phyloP scores from a whole-genome alignment of 2,888 invertebrate species.

The Zhuqinia jingwanae region DNA sequence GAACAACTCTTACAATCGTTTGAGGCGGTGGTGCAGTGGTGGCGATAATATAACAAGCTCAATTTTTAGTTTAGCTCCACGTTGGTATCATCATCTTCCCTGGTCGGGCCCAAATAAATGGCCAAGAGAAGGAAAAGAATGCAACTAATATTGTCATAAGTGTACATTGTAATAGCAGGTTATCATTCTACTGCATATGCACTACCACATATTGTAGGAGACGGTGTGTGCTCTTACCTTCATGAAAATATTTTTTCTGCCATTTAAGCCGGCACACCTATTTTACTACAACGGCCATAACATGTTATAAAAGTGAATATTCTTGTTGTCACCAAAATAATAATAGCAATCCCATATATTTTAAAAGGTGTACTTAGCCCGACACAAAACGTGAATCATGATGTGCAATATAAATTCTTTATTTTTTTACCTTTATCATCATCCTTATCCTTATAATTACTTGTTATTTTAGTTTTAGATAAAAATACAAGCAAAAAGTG shows the following conservation, averaged over 20 bases:
- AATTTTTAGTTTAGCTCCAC: no score
- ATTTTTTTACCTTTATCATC: neutral
- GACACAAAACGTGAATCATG: neutral
- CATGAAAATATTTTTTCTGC: slow-evolving; percentile 7
- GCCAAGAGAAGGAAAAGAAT: slow-evolving; percentile 33
- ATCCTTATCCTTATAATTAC: neutral
- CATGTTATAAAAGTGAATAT: slow-evolving; percentile 47
- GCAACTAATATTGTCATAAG: slow-evolving; percentile 14
- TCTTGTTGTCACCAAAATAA: slow-evolving; percentile 55
- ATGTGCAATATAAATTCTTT: neutral
- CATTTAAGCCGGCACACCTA: slow-evolving; percentile 40
- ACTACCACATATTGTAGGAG: neutral
- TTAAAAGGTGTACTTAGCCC: neutral
- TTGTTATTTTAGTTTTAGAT: neutral
- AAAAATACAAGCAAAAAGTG: neutral
- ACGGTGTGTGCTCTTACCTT: slow-evolving; percentile 9
- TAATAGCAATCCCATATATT: slow-evolving; percentile 42
- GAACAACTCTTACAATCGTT: slow-evolving; percentile 55
- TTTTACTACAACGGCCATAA: neutral
- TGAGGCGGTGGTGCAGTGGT: slow-evolving; percentile 35
- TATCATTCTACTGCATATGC: no score
- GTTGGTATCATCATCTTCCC: neutral
- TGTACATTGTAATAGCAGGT: slow-evolving; percentile 4
- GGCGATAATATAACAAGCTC: slow-evolving; percentile 21
- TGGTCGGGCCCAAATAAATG: neutral